Evolutionary conservation across 1,140 invertebrate species (phyloP).

Genomic region (Berghia stephanieae): DNA sequence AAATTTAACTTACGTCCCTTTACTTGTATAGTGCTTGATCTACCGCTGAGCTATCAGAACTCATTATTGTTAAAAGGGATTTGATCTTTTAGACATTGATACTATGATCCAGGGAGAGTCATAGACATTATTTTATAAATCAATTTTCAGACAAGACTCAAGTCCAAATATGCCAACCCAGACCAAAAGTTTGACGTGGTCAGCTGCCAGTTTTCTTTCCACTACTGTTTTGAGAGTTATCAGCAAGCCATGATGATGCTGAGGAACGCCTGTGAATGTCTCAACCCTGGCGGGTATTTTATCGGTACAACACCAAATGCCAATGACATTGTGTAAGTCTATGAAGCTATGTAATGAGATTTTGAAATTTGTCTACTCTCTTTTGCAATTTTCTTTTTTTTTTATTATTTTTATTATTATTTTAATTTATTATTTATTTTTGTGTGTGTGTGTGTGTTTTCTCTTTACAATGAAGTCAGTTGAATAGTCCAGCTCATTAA

Average conservation of each 20-base stretch:
- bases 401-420: neutral
- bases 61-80: neutral
- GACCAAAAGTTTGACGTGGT: conserved; percentile 84
- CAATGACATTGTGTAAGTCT: conserved; percentile 83
- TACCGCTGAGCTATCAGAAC: too few species aligned
- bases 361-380: conserved; percentile 41
- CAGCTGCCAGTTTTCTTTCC: conserved; percentile 96
- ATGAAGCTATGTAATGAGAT: neutral
- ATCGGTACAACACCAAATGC: conserved; percentile 96
- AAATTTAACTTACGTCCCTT: too few species aligned
- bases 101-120: neutral
- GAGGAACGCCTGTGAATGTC: conserved; percentile 87
- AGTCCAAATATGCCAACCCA: conserved; percentile 77
- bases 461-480: too few species aligned
- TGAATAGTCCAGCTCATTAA: too few species aligned
- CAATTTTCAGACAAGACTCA: conserved; percentile 72
- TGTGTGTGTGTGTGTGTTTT: too few species aligned
- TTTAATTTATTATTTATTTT: too few species aligned
- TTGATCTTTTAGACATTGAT: neutral
- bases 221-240: conserved; percentile 93
- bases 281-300: conserved; percentile 91
- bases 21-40: too few species aligned
- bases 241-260: conserved; percentile 93
- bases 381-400: conserved; percentile 21
- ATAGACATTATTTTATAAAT: conserved; percentile 18